Conservation (phyloP, 2,113 vertebrate genomes). For the Mustelus asterias region DNA sequence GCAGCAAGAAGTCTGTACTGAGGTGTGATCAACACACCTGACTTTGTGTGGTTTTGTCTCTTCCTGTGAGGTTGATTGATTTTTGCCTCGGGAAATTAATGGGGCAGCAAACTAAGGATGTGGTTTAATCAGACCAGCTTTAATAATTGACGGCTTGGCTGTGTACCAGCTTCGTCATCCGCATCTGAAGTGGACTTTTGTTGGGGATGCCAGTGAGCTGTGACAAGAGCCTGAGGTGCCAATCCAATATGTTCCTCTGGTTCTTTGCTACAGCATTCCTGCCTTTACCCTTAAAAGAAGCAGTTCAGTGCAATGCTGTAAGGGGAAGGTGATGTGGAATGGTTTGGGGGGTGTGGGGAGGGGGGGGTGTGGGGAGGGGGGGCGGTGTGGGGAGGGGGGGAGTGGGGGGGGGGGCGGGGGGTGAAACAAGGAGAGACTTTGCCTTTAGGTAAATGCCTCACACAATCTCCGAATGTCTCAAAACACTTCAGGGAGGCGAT, state of each 20-base stretch:
- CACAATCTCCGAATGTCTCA: background rate
- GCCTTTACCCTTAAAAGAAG: background rate
- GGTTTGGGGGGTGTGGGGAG: no score
- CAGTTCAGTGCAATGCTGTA: background rate
- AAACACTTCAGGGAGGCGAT: background rate
- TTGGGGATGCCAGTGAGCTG: background rate
- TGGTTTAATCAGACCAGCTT: background rate
- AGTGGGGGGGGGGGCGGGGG: background rate
- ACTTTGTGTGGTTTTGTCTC: background rate
- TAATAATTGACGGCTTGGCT: background rate
- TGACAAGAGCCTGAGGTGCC: background rate
- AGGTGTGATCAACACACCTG: background rate
- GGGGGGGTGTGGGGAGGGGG: no score
- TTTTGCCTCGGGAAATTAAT: background rate
- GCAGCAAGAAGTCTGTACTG: background rate
- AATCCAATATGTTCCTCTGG: background rate
- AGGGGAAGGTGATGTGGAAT: no score
- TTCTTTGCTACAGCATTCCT: background rate
- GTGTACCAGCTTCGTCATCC: background rate
- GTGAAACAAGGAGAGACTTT: background rate
- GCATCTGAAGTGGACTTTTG: background rate
- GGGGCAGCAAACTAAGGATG: background rate
- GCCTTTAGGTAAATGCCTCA: background rate
- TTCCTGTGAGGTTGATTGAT: background rate
- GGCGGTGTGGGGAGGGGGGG: no score